Evolutionary conservation across 2,888 invertebrate genomes (phyloP).

Genomic region (Sesia bembeciformis): DNA sequence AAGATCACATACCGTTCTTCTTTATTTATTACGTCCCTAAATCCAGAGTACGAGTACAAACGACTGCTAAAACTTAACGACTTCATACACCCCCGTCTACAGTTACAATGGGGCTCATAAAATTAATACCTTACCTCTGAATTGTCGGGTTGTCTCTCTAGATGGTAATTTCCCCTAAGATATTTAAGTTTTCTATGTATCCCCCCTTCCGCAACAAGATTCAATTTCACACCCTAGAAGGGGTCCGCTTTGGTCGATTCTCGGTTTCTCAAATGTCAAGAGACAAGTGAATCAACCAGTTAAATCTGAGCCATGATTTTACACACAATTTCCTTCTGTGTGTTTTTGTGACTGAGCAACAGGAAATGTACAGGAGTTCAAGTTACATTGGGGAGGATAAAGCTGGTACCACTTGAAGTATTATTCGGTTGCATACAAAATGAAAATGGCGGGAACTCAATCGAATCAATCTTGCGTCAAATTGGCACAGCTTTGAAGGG

Average conservation of each 20-base stretch:
- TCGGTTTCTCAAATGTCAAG: conserved; percentile 61
- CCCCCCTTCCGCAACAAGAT: conserved; percentile 70
- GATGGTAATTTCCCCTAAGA: conserved; percentile 66
- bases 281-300: conserved; percentile 50
- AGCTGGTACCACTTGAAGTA: conserved; percentile 49
- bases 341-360: conserved; percentile 16
- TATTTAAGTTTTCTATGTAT: conserved; percentile 66
- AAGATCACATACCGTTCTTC: no score
- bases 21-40: conserved; percentile 18
- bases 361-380: conserved; percentile 30
- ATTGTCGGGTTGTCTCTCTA: conserved; percentile 47
- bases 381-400: conserved; percentile 33
- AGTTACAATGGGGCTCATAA: conserved; percentile 59
- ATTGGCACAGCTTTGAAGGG: conserved; percentile 48
- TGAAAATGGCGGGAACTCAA: conserved; percentile 51
- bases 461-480: conserved; percentile 67
- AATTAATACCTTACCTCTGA: conserved; percentile 68
- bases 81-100: conserved; percentile 56
- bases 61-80: conserved; percentile 63
- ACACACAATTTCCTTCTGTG: conserved; percentile 22
- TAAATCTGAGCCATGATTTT: conserved; percentile 34
- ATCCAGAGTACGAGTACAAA: conserved; percentile 45
- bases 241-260: conserved; percentile 57
- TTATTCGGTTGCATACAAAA: conserved; percentile 62
- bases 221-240: conserved; percentile 72